Conservation (phyloP, 2,113 vertebrate genomes). For the Corythaeola cristata region DNA sequence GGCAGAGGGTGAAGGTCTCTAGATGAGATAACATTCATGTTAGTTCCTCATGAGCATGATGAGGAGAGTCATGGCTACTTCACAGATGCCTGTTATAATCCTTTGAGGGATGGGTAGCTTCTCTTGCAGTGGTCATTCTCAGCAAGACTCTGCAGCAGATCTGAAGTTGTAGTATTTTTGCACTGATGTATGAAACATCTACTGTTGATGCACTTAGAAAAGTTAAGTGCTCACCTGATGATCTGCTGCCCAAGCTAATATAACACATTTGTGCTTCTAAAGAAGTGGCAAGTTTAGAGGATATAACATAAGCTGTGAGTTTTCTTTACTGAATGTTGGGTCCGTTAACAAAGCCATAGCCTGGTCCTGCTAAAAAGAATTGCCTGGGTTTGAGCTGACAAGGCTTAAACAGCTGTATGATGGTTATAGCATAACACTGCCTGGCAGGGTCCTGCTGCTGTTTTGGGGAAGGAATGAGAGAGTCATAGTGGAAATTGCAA, state of each 20-base stretch:
- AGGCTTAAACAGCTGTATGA: background rate
- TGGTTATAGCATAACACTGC: rapidly evolving
- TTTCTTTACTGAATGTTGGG: background rate
- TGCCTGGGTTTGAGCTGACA: background rate
- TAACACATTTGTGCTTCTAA: background rate
- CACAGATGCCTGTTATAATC: background rate
- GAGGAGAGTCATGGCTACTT: background rate
- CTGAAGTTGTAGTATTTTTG: background rate
- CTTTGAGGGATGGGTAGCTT: background rate
- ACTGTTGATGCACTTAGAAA: background rate
- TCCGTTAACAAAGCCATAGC: background rate
- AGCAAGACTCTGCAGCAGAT: background rate
- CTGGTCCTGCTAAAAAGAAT: background rate
- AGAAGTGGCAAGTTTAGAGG: background rate
- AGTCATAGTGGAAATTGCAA: background rate
- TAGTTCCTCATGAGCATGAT: background rate
- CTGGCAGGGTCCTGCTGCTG: rapidly evolving
- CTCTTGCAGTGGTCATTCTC: background rate
- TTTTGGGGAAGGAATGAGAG: background rate
- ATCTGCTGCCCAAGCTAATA: background rate
- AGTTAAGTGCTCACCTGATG: background rate
- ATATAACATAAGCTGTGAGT: background rate
- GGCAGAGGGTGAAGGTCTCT: background rate
- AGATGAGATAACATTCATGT: background rate
- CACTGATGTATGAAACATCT: background rate